phyloP scores from a whole-genome alignment of 2,113 vertebrate species.

The Albula goreensis region DNA sequence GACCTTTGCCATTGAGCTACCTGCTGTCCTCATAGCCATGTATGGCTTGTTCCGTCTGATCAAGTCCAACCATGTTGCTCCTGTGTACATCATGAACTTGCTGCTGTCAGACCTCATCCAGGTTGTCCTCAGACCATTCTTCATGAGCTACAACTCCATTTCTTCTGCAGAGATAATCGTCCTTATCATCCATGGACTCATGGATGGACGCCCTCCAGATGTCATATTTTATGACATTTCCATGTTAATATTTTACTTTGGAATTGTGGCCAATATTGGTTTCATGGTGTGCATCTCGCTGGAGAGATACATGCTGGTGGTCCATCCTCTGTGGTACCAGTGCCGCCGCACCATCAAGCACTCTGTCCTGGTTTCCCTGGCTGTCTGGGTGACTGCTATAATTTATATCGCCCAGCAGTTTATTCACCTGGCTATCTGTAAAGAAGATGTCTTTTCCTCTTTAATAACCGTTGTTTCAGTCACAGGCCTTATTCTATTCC shows the following conservation, averaged over 20 bases:
- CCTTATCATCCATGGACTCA: too few species aligned
- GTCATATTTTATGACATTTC: neutral
- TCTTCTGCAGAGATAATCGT: too few species aligned
- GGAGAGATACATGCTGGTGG: slow-evolving; percentile 36
- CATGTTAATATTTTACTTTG: neutral
- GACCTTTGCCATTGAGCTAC: slow-evolving; percentile 15
- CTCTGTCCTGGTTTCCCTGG: neutral
- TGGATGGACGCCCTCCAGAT: too few species aligned
- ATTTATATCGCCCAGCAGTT: too few species aligned
- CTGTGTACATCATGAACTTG: neutral
- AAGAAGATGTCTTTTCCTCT: neutral
- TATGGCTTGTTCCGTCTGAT: slow-evolving; percentile 28
- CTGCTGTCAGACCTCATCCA: slow-evolving; percentile 27
- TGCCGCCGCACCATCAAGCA: neutral
- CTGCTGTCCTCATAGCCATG: slow-evolving; percentile 1
- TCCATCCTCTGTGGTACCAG: slow-evolving; percentile 36
- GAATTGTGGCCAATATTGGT: slow-evolving; percentile 4
- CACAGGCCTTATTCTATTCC: neutral
- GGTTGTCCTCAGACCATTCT: slow-evolving; percentile 21
- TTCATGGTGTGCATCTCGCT: slow-evolving; percentile 37
- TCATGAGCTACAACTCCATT: neutral
- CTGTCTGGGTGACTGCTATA: slow-evolving; percentile 16
- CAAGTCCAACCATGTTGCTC: slow-evolving; percentile 8
- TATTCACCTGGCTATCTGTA: neutral
- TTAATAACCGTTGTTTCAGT: too few species aligned